phyloP scores from a whole-genome alignment of 2,113 vertebrate species.

The Oncorhynchus clarkii region DNA sequence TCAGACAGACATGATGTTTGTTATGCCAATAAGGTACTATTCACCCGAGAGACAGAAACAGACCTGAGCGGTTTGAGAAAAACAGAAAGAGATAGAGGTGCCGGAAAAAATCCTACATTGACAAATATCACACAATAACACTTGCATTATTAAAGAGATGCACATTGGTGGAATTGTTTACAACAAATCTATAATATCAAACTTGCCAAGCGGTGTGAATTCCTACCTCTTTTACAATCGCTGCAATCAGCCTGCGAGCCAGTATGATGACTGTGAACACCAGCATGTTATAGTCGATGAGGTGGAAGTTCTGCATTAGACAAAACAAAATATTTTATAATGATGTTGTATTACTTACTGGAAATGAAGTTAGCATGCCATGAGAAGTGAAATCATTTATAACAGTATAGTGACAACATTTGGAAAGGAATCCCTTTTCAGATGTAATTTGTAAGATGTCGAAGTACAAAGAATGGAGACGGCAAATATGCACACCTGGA shows the following conservation, averaged over 20 bases:
- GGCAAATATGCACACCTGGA: too few species aligned
- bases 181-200: too few species aligned
- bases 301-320: slow-evolving; percentile 90
- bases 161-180: too few species aligned
- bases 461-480: not conserved
- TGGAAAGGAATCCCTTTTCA: not conserved
- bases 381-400: not conserved
- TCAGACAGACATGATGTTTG: not conserved
- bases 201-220: not conserved
- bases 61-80: not conserved
- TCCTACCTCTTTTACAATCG: slow-evolving; percentile 94
- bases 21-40: not conserved
- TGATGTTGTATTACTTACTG: not conserved
- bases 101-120: too few species aligned
- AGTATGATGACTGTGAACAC: slow-evolving; percentile 91
- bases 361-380: not conserved
- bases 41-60: not conserved
- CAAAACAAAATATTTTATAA: slow-evolving; percentile 5
- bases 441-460: not conserved
- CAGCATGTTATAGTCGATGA: slow-evolving; percentile 98
- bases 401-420: not conserved
- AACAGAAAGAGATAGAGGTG: too few species aligned
- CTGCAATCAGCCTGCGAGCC: slow-evolving; percentile 89
- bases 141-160: too few species aligned
- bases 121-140: too few species aligned